phyloP scores from a whole-genome alignment of 2,888 invertebrate species.

The Operophtera brumata region DNA sequence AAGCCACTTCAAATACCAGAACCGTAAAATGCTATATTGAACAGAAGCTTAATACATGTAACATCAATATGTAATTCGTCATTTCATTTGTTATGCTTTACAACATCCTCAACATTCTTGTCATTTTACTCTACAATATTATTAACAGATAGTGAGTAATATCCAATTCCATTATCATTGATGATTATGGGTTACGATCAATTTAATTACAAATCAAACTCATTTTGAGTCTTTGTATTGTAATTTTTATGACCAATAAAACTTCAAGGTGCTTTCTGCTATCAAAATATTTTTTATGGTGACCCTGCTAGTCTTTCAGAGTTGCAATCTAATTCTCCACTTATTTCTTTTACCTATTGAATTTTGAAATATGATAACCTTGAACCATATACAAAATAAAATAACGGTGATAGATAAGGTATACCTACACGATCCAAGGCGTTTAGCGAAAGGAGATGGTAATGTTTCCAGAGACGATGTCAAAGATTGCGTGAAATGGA shows the following conservation, averaged over 20 bases:
- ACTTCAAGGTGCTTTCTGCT: conserved; percentile 14
- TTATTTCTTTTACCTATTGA: neutral
- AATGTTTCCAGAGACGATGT: too few relatives aligned
- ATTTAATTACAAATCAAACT: conserved; percentile 27
- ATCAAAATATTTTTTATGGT: conserved; percentile 16
- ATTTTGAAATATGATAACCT: too few relatives aligned
- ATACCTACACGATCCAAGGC: too few relatives aligned
- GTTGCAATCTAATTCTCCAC: neutral
- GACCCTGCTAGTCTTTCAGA: neutral
- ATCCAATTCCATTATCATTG: conserved; percentile 7
- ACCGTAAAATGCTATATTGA: conserved; percentile 9
- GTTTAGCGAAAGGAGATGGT: too few relatives aligned
- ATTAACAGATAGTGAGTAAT: conserved; percentile 2
- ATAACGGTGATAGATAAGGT: too few relatives aligned
- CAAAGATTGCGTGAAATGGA: too few relatives aligned
- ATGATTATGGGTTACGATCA: conserved; percentile 17
- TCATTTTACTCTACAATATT: conserved; percentile 2
- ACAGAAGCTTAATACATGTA: neutral
- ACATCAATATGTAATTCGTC: neutral
- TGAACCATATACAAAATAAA: too few relatives aligned
- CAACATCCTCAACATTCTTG: neutral
- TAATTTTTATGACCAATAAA: conserved; percentile 27
- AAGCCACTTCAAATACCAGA: conserved; percentile 21
- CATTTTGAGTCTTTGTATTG: conserved; percentile 19
- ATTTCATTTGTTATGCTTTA: conserved; percentile 5